Base-by-base conservation (phyloP, 2,888 invertebrate species). In the Coelopa pilipes region DNA sequence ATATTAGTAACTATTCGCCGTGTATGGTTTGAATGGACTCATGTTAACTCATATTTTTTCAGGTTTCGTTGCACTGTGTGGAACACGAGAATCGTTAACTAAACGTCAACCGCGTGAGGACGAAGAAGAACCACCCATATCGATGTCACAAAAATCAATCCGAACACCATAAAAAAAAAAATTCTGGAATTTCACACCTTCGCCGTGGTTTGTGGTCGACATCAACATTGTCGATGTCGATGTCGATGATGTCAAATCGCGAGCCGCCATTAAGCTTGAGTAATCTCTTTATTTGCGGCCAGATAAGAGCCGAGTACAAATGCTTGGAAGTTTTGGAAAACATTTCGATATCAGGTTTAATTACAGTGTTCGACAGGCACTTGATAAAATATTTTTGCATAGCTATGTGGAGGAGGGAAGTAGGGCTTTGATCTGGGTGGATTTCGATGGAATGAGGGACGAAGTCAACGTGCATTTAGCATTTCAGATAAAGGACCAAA, bases 61-160 rank as follows among this genome's bases (percentile, higher is more conserved):
- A 34, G 17, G 17, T 57, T 69, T 69, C 69, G 69, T 57, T 69
- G 69, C 57, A 69, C 46, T 46, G 19, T 5, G 12, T 57, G 12
- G 15, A 34, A 34, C n/a, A 53, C n/a, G 53, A 53, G 10, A 53
- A 53, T 5, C 13, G 10, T 53, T 53, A 11, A 53, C 3, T 53
- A 34, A 34, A 34, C 7, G 34, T 2, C 34, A 34, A 34, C 2
- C 34, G 34, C 34, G 34, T 34, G 34, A 7, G 34, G 34, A 34
- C 2, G 34, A 34, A 7, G 34, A 34, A 2, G 34, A 34, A 34
- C 4, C 2, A 34, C 34, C 34, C 34, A 34, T 34, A 34, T 34
- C 34, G 34, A 34, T 34, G 34, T 34, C 34, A 34, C 34, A 34
- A 34, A 34, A 34, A 34, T 7, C 34, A 34, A n/a, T n/a, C n/a